Percentiles rank a stretch among this genome's conserved stretches.
Conservation (phyloP, 35 echinoderm and acorn worm genomes). For the Heliocidaris tuberculata region DNA sequence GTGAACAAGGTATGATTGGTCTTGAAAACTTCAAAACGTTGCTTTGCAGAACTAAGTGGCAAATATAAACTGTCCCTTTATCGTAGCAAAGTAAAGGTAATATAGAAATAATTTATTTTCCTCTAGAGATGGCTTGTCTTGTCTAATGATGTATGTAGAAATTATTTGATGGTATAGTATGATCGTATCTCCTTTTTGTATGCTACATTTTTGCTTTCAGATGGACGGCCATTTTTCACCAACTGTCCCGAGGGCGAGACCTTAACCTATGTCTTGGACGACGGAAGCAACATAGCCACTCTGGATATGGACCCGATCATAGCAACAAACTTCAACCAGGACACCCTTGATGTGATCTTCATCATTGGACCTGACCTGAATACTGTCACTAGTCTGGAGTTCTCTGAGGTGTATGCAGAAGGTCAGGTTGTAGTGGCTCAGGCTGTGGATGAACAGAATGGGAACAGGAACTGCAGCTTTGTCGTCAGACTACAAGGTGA, state of each 20-base stretch:
- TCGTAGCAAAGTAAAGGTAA: too few relatives aligned
- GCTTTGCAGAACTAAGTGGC: too few relatives aligned
- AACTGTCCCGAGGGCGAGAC: slow-evolving; percentile 29
- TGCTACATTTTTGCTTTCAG: neutral
- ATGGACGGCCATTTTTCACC: neutral
- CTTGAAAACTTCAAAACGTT: neutral
- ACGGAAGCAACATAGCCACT: neutral
- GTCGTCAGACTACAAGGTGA: slow-evolving; percentile 13
- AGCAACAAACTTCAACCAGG: neutral
- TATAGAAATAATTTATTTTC: too few relatives aligned
- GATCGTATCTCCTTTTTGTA: neutral
- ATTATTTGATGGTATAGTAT: neutral
- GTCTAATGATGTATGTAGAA: too few relatives aligned
- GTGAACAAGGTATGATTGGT: slow-evolving; percentile 27
- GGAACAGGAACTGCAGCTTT: slow-evolving; percentile 9
- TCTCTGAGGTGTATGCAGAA: neutral
- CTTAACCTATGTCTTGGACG: neutral
- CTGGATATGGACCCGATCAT: neutral
- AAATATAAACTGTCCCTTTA: too few relatives aligned
- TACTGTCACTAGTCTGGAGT: neutral
- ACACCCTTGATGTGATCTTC: neutral
- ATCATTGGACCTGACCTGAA: slow-evolving; percentile 28
- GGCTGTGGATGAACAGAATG: slow-evolving; percentile 11
- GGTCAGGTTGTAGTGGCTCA: slow-evolving; percentile 17
- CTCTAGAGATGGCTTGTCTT: too few relatives aligned